A percentile compares a stretch with the other conserved stretches of the same genome.
phyloP scores from a whole-genome alignment of 2,888 invertebrate species.

The Ashinkailepas kermadecensis region DNA sequence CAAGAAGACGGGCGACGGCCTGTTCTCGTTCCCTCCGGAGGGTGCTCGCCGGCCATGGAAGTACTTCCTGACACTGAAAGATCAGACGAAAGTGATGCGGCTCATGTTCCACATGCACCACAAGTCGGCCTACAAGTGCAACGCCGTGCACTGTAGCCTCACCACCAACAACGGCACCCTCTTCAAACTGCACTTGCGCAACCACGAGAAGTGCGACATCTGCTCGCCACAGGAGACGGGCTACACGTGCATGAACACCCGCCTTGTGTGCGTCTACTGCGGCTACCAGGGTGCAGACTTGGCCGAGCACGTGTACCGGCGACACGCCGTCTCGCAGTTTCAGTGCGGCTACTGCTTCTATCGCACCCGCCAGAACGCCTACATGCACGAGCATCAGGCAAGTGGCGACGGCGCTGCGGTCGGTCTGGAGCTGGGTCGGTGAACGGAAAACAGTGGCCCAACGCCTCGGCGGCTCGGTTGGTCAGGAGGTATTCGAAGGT shows the following conservation, averaged over 20 bases:
- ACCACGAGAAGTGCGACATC: constrained; percentile 11
- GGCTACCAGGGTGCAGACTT: constrained; percentile 53
- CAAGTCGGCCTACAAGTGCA: constrained; percentile 23
- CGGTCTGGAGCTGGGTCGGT: no score
- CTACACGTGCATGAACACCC: constrained; percentile 54
- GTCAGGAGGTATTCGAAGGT: no score
- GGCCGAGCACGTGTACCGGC: constrained; percentile 53
- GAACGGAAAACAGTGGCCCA: no score
- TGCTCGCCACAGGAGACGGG: constrained; percentile 57
- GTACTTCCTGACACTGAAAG: constrained; percentile 18
- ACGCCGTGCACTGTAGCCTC: constrained; percentile 19
- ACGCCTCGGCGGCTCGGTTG: no score
- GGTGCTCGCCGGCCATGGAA: constrained; percentile 15
- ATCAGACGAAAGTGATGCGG: constrained; percentile 15
- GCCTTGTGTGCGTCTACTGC: constrained; percentile 47
- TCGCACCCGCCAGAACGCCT: constrained; percentile 52
- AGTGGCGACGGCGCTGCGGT: constrained; percentile 24
- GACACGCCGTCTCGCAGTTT: constrained; percentile 54
- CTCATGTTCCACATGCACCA: constrained; percentile 24
- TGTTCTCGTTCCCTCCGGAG: constrained; percentile 11
- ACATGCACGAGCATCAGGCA: constrained; percentile 55
- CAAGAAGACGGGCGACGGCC: neutral
- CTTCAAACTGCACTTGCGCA: constrained; percentile 18
- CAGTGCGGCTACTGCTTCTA: constrained; percentile 62
- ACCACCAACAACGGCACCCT: constrained; percentile 21